A percentile compares a stretch with the other conserved stretches of the same genome.
These are phyloP conservation scores for Gorilla gorilla DNA, from an alignment of 2,113 vertebrate genomes.

Conservation along the genomic window DNA sequence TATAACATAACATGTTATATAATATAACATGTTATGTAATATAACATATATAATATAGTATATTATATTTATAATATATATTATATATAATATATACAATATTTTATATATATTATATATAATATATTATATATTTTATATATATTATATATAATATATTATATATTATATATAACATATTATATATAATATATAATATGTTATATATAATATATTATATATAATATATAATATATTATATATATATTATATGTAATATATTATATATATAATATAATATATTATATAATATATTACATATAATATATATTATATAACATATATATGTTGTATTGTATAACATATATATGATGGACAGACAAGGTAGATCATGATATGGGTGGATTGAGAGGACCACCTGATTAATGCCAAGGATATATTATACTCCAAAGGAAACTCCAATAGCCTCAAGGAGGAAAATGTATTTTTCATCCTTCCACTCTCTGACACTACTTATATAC, in stretches of 20 bases:
- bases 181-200: not conserved
- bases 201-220: too few relatives aligned
- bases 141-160: too few relatives aligned
- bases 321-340: too few relatives aligned
- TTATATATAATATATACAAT: too few relatives aligned
- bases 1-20: too few relatives aligned
- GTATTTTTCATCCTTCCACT: not conserved
- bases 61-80: too few relatives aligned
- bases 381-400: not conserved
- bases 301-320: not conserved
- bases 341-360: not conserved
- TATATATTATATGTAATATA: too few relatives aligned
- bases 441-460: not conserved
- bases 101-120: too few relatives aligned
- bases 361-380: not conserved
- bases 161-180: too few relatives aligned
- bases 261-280: fast-evolving
- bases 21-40: too few relatives aligned
- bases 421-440: not conserved
- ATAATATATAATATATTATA: not conserved
- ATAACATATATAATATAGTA: fast-evolving
- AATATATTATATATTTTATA: too few relatives aligned
- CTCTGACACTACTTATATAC: not conserved
- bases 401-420: not conserved
- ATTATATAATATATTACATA: too few relatives aligned